Conservation (phyloP, 2,113 vertebrate genomes). For the Tupaia tana region DNA sequence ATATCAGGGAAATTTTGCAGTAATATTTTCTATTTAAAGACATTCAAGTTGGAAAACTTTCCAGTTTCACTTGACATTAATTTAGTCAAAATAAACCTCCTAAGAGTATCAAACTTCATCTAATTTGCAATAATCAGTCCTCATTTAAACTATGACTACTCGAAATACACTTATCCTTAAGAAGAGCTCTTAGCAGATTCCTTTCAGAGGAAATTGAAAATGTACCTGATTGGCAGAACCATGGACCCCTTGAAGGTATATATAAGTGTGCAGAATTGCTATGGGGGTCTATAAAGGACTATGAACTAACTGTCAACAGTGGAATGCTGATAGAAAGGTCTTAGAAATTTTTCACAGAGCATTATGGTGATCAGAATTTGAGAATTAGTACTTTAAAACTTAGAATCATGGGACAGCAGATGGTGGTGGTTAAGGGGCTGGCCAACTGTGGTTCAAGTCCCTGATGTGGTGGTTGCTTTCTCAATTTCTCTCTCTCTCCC, state of each 20-base stretch:
- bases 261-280: neutral
- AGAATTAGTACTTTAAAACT: constrained; percentile 13
- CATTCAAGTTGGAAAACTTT: neutral
- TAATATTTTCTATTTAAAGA: constrained; percentile 24
- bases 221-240: neutral
- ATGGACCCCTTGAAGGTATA: neutral
- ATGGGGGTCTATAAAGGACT: neutral
- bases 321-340: neutral
- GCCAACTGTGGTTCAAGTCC: no score
- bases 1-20: neutral
- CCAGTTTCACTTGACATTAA: neutral
- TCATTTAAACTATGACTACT: neutral
- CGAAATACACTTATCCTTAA: neutral
- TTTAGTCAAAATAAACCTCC: constrained; percentile 17
- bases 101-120: neutral
- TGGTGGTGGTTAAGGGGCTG: no score
- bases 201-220: neutral
- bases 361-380: neutral
- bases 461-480: no score
- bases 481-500: no score
- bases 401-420: neutral
- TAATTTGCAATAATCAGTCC: neutral
- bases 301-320: neutral
- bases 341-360: neutral
- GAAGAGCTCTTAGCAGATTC: neutral